phyloP scores from a whole-genome alignment of 2,797 vertebrate genomes.

The Lateolabrax maculatus region DNA sequence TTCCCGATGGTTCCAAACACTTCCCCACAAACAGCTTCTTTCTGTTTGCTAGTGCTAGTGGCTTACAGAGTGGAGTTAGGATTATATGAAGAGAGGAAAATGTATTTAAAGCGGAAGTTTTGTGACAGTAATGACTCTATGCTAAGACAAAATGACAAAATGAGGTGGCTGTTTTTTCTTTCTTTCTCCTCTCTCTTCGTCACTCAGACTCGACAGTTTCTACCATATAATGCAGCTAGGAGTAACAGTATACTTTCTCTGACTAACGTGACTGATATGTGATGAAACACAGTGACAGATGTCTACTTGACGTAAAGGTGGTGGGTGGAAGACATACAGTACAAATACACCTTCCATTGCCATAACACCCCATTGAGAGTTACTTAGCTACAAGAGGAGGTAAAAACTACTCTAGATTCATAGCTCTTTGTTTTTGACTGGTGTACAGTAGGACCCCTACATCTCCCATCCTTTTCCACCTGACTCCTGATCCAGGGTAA shows the following conservation, averaged over 20 bases:
- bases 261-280: conserved; percentile 70
- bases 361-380: conserved; percentile 73
- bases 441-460: conserved; percentile 69
- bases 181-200: conserved; percentile 25
- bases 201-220: conserved; percentile 51
- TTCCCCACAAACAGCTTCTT: conserved; percentile 33
- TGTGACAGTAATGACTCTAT: conserved; percentile 36
- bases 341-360: conserved; percentile 78
- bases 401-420: conserved; percentile 79
- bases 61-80: conserved; percentile 27
- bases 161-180: conserved; percentile 40
- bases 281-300: conserved; percentile 76
- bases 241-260: conserved; percentile 58
- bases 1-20: conserved; percentile 40
- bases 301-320: conserved; percentile 70
- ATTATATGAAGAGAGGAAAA: conserved; percentile 39
- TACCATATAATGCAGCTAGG: conserved; percentile 57
- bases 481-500: conserved; percentile 54
- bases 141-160: conserved; percentile 49
- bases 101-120: conserved; percentile 26
- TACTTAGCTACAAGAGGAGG: conserved; percentile 79
- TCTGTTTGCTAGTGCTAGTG: conserved; percentile 26
- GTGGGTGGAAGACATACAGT: conserved; percentile 77
- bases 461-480: conserved; percentile 14
- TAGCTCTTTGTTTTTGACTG: conserved; percentile 80